Conservation (phyloP, 2,113 vertebrate species). For the Hipposideros armiger region DNA sequence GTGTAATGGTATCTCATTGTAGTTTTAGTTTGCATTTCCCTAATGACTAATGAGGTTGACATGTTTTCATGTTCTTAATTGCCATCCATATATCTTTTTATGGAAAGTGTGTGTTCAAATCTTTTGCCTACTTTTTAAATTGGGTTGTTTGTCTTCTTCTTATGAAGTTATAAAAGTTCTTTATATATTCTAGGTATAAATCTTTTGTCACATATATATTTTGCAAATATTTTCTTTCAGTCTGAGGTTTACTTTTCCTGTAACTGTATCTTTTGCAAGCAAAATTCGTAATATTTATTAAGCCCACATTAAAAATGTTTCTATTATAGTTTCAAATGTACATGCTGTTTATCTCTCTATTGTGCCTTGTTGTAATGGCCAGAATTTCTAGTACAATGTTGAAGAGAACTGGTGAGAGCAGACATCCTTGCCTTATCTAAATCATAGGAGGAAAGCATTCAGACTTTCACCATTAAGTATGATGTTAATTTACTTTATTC, state of each 20-base stretch:
- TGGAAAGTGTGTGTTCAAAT: not conserved
- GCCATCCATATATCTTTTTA: not conserved
- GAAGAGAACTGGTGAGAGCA: not conserved
- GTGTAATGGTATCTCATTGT: not conserved
- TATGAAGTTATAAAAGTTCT: not conserved
- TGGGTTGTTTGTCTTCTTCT: not conserved
- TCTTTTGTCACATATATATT: not conserved
- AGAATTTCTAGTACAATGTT: not conserved
- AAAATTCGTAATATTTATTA: slow-evolving; percentile 19
- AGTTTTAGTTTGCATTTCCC: not conserved
- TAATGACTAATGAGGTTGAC: not conserved
- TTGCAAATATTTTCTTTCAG: not conserved
- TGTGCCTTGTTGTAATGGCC: not conserved
- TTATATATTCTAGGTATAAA: not conserved
- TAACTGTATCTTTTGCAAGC: not conserved
- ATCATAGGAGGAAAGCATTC: not conserved
- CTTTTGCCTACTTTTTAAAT: not conserved
- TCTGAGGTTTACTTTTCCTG: not conserved
- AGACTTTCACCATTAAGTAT: not conserved
- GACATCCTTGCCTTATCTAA: not conserved
- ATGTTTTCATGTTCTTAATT: not conserved
- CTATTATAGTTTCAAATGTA: not conserved
- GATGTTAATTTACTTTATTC: not conserved
- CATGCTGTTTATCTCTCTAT: not conserved
- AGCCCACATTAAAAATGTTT: not conserved